These are phyloP conservation scores for Oasisia sp. DNA, from an alignment of 2,888 invertebrate genomes.

Conservation along the genomic window DNA sequence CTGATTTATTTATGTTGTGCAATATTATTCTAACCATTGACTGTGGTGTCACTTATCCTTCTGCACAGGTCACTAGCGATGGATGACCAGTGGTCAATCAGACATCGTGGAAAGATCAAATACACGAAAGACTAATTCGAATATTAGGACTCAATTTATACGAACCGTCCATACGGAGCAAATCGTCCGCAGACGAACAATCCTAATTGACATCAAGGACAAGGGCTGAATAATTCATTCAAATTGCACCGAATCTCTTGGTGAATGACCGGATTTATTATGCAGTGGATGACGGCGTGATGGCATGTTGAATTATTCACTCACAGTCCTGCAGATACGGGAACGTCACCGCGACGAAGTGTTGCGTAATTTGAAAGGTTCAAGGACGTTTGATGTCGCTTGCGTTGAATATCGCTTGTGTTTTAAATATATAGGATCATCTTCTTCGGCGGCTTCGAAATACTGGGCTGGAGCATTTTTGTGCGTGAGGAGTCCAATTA, in stretches of 20 bases:
- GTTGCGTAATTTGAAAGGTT: background rate
- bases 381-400: slow-evolving; percentile 3
- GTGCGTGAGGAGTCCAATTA: too few relatives aligned
- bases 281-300: background rate
- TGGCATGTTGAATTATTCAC: background rate
- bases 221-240: background rate
- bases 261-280: background rate
- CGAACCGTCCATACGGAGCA: background rate
- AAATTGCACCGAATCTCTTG: background rate
- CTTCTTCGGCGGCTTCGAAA: too few relatives aligned
- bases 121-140: too few relatives aligned
- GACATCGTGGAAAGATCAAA: too few relatives aligned
- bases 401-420: background rate
- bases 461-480: too few relatives aligned
- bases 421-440: too few relatives aligned
- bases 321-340: background rate
- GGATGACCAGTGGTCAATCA: too few relatives aligned
- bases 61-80: too few relatives aligned
- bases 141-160: too few relatives aligned
- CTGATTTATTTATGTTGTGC: too few relatives aligned
- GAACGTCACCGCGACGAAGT: background rate
- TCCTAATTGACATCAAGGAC: background rate
- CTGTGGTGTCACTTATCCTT: too few relatives aligned
- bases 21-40: too few relatives aligned
- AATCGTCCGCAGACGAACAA: background rate